phyloP scores from a whole-genome alignment of 2,888 invertebrate genomes.

The Eucera pruinosa region DNA sequence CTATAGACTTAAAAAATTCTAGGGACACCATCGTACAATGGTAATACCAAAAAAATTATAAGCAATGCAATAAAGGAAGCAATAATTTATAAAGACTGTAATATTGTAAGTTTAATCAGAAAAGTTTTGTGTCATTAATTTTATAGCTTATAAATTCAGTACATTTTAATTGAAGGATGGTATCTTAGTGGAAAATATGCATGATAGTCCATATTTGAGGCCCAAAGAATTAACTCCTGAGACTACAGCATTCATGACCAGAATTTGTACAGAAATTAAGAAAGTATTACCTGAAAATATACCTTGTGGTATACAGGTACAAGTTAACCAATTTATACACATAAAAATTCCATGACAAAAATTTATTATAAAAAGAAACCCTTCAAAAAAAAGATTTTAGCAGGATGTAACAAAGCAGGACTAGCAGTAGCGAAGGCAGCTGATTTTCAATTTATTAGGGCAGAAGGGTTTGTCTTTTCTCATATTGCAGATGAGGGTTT shows the following conservation, averaged over 20 bases:
- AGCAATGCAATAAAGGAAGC: constrained; percentile 88
- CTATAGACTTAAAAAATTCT: constrained; percentile 38
- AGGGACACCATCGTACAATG: constrained; percentile 88
- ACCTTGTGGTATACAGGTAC: constrained; percentile 88
- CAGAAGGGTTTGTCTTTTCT: constrained; percentile 91
- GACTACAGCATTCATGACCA: constrained; percentile 88
- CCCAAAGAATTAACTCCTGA: constrained; percentile 88
- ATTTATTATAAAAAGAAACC: neutral
- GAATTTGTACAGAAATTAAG: constrained; percentile 87
- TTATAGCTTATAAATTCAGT: constrained; percentile 5
- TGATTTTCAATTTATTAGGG: constrained; percentile 89
- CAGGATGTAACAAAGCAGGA: constrained; percentile 91
- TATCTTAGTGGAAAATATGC: constrained; percentile 92
- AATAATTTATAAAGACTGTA: constrained; percentile 86
- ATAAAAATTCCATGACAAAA: neutral
- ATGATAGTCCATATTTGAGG: constrained; percentile 90
- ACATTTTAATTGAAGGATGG: constrained; percentile 86
- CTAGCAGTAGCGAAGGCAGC: constrained; percentile 90
- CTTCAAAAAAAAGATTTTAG: constrained; percentile 86
- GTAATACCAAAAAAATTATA: constrained; percentile 86
- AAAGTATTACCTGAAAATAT: constrained; percentile 84
- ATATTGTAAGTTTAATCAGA: constrained; percentile 85
- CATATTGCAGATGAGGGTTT: constrained; percentile 94
- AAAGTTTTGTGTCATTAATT: constrained; percentile 39
- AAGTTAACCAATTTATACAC: neutral